Base-by-base conservation (phyloP, 1,140 invertebrate genomes). In the Zaprionus vittiger region DNA sequence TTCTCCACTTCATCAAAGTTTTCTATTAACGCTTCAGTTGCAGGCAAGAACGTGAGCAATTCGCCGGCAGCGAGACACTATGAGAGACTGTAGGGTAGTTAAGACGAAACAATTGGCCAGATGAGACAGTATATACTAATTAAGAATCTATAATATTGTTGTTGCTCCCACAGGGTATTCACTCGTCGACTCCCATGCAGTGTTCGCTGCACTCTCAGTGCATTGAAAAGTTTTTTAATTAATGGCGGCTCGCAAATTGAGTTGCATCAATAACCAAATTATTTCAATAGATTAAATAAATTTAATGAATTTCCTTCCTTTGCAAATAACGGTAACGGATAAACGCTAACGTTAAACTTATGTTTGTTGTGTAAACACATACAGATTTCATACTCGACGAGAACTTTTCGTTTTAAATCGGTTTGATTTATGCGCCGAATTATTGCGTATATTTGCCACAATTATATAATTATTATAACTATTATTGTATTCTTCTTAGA, bases 1-100 rank as follows among this genome's bases (percentile, higher is more conserved):
- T 54, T 65, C 14, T 28, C 47, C 2, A 49, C 67, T 64, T 65
- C 68, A 64, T 63, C 67, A 79, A 79, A 80, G 72, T 72, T 73
- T 80, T 80, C 60, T 63, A 76, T 83, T 79, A 82, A 68, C 75
- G 80, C 76, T 79, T 75, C 66, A 82, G 11, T 79, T 71, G 69
- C 68, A 68, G 38, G 37, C 57, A n/a, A 22, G 24, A 20, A 56
- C 47, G 34, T 55, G 12, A 49, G 44, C 65, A 63, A 66, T 57
- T 81, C 70, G 73, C 62, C 3, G 17, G 76, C 22, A 55, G 12
- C 14, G 4, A 28, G 24, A 47, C 7, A 14, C 1, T 41, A 4
- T 15, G 38, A 14, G 1, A 17, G 41, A 9, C 2, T 24, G 26
- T n/a, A 2, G 54, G 26, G 24, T 56, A 34, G 20, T 28, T 12